Percentiles rank a stretch among this genome's conserved stretches.
Evolutionary conservation across 2,113 vertebrate genomes (phyloP).

Genomic region (Microcebus lehilahytsara): DNA sequence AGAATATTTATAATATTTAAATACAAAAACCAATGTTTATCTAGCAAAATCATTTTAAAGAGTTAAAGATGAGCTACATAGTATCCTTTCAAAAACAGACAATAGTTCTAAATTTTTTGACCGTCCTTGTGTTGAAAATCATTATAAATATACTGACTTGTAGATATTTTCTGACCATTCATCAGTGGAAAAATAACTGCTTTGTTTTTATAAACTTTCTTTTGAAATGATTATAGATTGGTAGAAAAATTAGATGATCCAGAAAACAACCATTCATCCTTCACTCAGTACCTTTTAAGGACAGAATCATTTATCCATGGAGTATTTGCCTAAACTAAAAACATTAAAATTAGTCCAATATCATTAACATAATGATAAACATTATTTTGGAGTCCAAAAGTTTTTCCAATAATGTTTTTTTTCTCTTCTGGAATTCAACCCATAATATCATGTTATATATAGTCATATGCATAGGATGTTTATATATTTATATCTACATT

Average conservation of each 20-base stretch:
- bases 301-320: not conserved
- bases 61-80: not conserved
- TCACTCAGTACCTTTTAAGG: not conserved
- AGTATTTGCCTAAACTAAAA: not conserved
- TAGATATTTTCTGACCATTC: not conserved
- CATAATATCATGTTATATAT: not conserved
- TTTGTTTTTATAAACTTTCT: not conserved
- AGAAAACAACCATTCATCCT: not conserved
- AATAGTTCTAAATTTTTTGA: not conserved
- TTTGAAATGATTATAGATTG: not conserved
- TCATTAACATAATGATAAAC: not conserved
- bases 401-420: not conserved
- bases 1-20: not conserved
- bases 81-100: not conserved
- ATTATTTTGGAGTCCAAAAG: not conserved
- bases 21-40: not conserved
- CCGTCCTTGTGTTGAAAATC: not conserved
- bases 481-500: not conserved
- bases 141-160: not conserved
- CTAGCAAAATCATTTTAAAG: not conserved
- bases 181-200: not conserved
- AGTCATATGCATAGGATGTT: not conserved
- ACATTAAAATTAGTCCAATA: not conserved
- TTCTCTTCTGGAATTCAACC: not conserved
- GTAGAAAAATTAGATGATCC: not conserved